Conservation (phyloP, 2,113 vertebrate species). For the Nesoenas mayeri region DNA sequence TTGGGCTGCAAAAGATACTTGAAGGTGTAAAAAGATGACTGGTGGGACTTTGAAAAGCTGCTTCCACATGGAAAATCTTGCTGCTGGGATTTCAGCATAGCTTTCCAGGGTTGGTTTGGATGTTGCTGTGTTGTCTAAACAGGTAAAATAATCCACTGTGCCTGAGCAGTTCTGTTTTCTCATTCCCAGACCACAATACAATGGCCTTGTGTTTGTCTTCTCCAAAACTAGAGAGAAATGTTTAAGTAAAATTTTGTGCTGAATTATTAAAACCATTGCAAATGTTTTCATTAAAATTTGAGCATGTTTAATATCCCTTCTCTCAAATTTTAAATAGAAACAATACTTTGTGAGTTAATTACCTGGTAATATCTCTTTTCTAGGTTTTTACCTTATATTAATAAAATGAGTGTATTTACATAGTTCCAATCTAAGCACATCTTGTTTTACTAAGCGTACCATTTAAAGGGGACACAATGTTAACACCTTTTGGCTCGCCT, state of each 20-base stretch:
- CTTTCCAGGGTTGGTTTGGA: background rate
- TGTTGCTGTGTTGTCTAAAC: background rate
- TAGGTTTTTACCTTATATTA: conserved; percentile 47
- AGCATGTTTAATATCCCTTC: conserved; percentile 40
- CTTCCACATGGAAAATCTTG: background rate
- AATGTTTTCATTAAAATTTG: conserved; percentile 57
- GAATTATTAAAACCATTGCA: conserved; percentile 41
- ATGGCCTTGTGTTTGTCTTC: conserved; percentile 3
- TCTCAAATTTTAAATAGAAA: conserved; percentile 44
- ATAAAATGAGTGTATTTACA: conserved; percentile 37
- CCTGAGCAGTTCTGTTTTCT: conserved; percentile 8
- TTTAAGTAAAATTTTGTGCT: conserved; percentile 47
- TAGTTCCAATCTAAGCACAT: conserved; percentile 49
- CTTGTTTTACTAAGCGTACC: conserved; percentile 8
- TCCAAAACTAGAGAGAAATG: conserved; percentile 14
- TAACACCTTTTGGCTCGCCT: conserved; percentile 50
- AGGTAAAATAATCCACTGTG: background rate
- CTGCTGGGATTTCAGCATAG: background rate
- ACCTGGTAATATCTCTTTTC: conserved; percentile 15
- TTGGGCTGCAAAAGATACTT: background rate
- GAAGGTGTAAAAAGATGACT: background rate
- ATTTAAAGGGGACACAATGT: conserved; percentile 46
- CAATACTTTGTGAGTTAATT: conserved; percentile 36
- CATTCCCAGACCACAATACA: background rate
- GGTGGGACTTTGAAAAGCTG: background rate